A percentile compares a stretch with the other conserved stretches of the same genome.
These are phyloP conservation scores for Syngnathus acus DNA, from an alignment of 2,797 vertebrate species.

Conservation along the genomic window DNA sequence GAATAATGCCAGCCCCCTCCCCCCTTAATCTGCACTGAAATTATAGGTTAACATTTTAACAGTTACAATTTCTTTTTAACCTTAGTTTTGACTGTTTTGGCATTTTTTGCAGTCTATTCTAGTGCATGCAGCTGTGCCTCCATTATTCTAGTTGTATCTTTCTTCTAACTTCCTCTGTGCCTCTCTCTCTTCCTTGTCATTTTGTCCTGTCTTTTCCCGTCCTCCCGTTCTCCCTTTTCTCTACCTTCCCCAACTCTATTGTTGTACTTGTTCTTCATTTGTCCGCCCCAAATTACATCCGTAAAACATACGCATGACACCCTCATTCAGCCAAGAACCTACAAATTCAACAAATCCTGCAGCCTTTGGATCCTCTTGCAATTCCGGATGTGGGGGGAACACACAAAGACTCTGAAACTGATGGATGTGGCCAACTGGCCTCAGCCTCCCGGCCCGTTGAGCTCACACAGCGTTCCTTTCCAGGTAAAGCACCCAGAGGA, in stretches of 20 bases:
- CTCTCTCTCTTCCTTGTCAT: constrained; percentile 33
- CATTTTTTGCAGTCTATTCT: constrained; percentile 24
- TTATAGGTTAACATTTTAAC: constrained; percentile 32
- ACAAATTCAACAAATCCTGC: constrained; percentile 77
- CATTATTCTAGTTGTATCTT: not conserved
- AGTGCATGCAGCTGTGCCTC: constrained; percentile 49
- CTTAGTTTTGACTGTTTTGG: constrained; percentile 18
- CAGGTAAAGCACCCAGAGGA: constrained; percentile 80
- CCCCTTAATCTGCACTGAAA: constrained; percentile 16
- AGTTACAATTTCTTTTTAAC: constrained; percentile 14
- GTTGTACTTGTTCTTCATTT: not conserved
- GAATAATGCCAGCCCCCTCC: constrained; percentile 15
- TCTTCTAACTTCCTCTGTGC: constrained; percentile 16
- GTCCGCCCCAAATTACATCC: not conserved
- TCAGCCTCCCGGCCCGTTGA: constrained; percentile 69
- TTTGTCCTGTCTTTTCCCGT: constrained; percentile 39
- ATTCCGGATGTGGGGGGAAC: constrained; percentile 77
- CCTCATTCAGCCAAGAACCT: constrained; percentile 76
- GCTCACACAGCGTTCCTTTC: constrained; percentile 71
- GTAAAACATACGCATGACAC: constrained; percentile 5
- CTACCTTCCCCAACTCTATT: not conserved
- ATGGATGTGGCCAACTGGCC: constrained; percentile 65
- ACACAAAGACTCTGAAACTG: constrained; percentile 72
- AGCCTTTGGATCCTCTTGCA: constrained; percentile 76
- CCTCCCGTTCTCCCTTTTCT: constrained; percentile 27